These are phyloP conservation scores for Hylia prasina DNA, from an alignment of 2,113 vertebrate species.

Conservation along the genomic window DNA sequence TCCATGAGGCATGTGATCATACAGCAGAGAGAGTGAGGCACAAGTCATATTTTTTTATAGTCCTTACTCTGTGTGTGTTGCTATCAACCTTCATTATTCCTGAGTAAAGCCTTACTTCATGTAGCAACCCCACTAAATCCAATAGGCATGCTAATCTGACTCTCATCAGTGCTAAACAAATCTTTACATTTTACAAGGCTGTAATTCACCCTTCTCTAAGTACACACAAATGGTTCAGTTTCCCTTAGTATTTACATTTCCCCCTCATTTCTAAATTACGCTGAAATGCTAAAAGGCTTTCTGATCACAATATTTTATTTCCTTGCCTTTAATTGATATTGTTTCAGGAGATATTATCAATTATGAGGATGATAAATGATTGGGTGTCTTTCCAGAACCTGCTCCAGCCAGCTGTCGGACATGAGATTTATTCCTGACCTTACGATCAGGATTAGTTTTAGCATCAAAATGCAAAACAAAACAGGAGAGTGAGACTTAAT, in stretches of 20 bases:
- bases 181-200: neutral
- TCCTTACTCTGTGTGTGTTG: neutral
- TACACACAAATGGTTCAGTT: neutral
- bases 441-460: conserved; percentile 53
- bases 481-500: conserved; percentile 13
- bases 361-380: conserved; percentile 59
- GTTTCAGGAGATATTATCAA: conserved; percentile 46
- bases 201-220: neutral
- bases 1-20: neutral
- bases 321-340: conserved; percentile 44
- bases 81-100: neutral
- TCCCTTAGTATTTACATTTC: neutral
- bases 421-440: conserved; percentile 41
- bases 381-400: conserved; percentile 45
- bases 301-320: conserved; percentile 39
- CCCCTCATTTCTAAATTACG: neutral
- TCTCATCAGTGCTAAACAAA: neutral
- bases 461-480: neutral
- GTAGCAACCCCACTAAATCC: neutral
- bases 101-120: neutral
- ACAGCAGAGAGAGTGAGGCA: neutral
- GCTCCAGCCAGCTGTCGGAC: conserved; percentile 38
- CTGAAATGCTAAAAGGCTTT: conserved; percentile 35
- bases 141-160: neutral
- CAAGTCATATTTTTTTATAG: neutral